Percentiles rank a stretch among this genome's conserved stretches.
Conservation (phyloP, 1,140 invertebrate genomes). For the Eriocheir sinensis region DNA sequence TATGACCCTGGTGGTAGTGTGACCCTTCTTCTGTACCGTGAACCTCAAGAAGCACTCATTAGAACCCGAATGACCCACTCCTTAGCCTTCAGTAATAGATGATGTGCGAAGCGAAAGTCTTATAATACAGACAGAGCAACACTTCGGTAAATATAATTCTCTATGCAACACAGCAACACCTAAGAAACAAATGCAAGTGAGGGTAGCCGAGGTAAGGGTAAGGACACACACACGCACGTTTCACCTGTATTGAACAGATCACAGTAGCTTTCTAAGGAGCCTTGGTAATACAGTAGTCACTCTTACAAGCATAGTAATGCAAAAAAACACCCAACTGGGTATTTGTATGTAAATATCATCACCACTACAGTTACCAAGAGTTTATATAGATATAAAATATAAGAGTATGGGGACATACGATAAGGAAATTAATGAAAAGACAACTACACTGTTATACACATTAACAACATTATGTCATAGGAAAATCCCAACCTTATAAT, state of each 20-base stretch:
- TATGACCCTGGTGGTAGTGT: too few relatives aligned
- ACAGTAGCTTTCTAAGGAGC: constrained; percentile 55
- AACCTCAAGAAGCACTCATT: too few relatives aligned
- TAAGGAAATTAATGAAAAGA: constrained; percentile 60
- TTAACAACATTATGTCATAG: constrained; percentile 3
- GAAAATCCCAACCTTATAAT: constrained; percentile 38
- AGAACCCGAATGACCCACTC: too few relatives aligned
- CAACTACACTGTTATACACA: constrained; percentile 48
- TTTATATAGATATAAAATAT: constrained; percentile 49
- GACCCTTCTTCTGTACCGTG: too few relatives aligned
- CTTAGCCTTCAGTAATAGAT: too few relatives aligned
- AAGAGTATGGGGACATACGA: constrained; percentile 27
- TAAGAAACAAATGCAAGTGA: too few relatives aligned
- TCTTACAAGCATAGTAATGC: constrained; percentile 49
- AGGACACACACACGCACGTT: not conserved
- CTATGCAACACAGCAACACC: too few relatives aligned
- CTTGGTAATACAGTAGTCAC: not conserved
- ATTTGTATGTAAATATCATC: not conserved
- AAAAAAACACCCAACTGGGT: constrained; percentile 47
- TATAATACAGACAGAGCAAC: too few relatives aligned
- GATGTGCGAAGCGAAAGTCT: too few relatives aligned
- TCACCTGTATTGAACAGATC: constrained; percentile 64
- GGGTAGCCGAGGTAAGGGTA: not conserved
- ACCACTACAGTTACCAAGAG: constrained; percentile 29
- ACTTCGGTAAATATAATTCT: too few relatives aligned